Percentiles rank a stretch among this genome's conserved stretches.
These are phyloP conservation scores for Acleris emargana DNA, from an alignment of 2,888 invertebrate species.

Conservation along the genomic window DNA sequence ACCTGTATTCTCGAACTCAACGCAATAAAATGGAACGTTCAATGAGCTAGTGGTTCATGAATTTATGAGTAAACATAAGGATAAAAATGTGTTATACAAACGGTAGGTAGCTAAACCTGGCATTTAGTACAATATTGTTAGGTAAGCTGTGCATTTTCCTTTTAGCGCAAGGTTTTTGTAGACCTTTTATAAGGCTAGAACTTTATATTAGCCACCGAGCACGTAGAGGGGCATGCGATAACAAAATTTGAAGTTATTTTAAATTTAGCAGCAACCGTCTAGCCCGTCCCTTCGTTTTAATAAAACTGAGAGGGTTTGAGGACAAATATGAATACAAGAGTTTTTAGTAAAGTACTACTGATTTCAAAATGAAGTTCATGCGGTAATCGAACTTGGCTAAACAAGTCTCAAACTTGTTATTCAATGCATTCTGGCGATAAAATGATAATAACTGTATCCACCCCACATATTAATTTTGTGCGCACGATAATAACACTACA, in stretches of 20 bases:
- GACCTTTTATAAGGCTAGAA: slow-evolving; percentile 18
- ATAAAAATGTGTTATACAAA: no score
- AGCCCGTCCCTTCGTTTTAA: slow-evolving; percentile 1
- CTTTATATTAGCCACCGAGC: slow-evolving; percentile 13
- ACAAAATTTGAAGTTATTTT: slow-evolving; percentile 20
- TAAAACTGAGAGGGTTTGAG: not conserved
- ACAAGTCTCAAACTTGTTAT: not conserved
- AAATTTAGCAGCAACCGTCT: slow-evolving; percentile 11
- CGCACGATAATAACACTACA: not conserved
- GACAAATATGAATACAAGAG: no score
- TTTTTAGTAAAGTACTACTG: no score
- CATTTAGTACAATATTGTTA: not conserved
- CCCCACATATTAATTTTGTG: not conserved
- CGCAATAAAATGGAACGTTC: no score
- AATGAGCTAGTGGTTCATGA: no score
- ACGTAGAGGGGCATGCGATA: slow-evolving; percentile 8
- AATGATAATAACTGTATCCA: slow-evolving; percentile 12
- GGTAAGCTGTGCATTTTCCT: slow-evolving; percentile 4
- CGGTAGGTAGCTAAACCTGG: not conserved
- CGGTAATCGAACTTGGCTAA: no score
- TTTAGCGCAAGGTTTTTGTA: slow-evolving; percentile 2
- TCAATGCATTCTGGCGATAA: not conserved
- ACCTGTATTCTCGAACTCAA: no score
- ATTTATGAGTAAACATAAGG: no score
- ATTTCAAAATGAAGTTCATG: no score